Conservation (phyloP, 1,140 invertebrate genomes). For the Danaus plexippus region DNA sequence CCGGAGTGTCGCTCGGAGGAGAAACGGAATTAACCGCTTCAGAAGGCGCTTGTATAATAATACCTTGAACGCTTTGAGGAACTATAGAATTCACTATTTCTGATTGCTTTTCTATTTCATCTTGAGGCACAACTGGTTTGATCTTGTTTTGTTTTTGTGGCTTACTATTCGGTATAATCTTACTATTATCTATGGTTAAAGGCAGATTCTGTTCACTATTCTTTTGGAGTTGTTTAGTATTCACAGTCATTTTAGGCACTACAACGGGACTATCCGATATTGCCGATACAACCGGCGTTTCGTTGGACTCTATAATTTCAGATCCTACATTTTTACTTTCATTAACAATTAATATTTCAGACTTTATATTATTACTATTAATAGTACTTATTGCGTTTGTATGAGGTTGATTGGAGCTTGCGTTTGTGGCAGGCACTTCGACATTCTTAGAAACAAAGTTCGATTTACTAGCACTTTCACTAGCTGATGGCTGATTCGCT, state of each 20-base stretch:
- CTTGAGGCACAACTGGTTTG: conserved; percentile 50
- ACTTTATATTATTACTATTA: conserved; percentile 60
- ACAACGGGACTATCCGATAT: conserved; percentile 65
- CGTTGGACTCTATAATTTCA: conserved; percentile 41
- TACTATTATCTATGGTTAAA: conserved; percentile 48
- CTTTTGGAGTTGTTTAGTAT: conserved; percentile 51
- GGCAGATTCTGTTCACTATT: conserved; percentile 42
- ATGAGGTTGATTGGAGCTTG: conserved; percentile 43
- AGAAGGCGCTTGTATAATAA: conserved; percentile 3
- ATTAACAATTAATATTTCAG: conserved; percentile 58
- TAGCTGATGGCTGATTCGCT: conserved; percentile 42
- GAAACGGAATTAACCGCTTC: neutral
- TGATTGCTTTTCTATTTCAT: conserved; percentile 28
- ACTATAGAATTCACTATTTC: conserved; percentile 17
- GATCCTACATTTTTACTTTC: conserved; percentile 52
- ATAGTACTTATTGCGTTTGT: conserved; percentile 49
- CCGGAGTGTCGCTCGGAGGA: too few species aligned
- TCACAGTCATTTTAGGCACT: conserved; percentile 63
- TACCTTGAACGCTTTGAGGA: conserved; percentile 15
- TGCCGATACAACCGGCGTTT: conserved; percentile 58
- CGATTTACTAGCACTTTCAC: conserved; percentile 44
- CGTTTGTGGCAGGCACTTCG: conserved; percentile 33
- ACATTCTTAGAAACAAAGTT: conserved; percentile 42
- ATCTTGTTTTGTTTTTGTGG: conserved; percentile 44
- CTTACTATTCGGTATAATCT: conserved; percentile 37